Base-by-base conservation (phyloP, 2,888 invertebrate species). In the Thera obeliscata region DNA sequence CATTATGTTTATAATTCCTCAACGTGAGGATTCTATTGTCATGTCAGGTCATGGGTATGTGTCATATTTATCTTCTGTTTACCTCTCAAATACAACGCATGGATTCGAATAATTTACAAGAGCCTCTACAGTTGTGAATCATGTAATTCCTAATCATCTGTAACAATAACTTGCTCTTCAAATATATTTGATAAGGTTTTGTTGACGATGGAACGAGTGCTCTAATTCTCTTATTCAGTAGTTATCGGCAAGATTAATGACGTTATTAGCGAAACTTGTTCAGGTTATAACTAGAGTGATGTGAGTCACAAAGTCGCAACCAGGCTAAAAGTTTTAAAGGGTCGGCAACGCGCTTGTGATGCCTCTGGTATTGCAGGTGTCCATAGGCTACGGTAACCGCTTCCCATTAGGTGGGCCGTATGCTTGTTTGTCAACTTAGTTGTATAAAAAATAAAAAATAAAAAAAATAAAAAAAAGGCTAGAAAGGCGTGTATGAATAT, bases 81-180 rank as follows among this genome's bases (percentile, higher is more conserved):
- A 55, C 56, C 49, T 56, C 36, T 56, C 56, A 38, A 56, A 56
- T 8, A 55, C n/a, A 41, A 8, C 2, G 50, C 3, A 50, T 52
- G 52, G 46, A 58, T 49, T 54, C 35, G 33, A 22, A 57, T 52
- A 60, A 56, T 56, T 61, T 64, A 48, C 35, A 48, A 70, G 67
- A 54, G 62, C 67, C 57, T 50, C 43, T 49, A 36, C 50, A 60
- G 58, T 56, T 55, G 35, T 72, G 67, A 69, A 59, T 72, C 64
- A 74, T 46, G 54, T 58, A 67, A 64, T 38, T 69, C 57, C 41
- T 69, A 68, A 69, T 74, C 70, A 66, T 11, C 35, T 48, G 57
- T 33, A 66, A 62, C 67, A 66, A 69, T 64, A 61, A 35, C 62
- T 62, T 52, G 58, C 68, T 68, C 73, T 74, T 74, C 63, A 74